A percentile compares a stretch with the other conserved stretches of the same genome.
phyloP scores from a whole-genome alignment of 2,797 vertebrate species.

The Pyrocephalus nanus region DNA sequence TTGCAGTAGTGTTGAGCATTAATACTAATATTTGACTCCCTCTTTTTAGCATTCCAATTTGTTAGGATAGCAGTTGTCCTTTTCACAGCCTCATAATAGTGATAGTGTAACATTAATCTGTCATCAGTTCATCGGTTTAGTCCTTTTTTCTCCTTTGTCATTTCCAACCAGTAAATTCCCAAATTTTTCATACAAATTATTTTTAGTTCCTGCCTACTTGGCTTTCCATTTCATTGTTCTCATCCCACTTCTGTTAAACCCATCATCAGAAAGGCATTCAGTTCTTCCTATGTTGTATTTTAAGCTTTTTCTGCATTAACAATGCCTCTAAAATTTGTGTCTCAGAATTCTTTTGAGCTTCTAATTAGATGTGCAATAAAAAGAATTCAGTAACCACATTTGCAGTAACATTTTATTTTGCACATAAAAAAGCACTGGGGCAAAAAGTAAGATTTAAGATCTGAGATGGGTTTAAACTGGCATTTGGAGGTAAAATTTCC shows the following conservation, averaged over 20 bases:
- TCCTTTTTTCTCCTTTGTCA: not conserved
- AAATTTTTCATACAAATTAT: not conserved
- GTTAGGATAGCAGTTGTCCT: not conserved
- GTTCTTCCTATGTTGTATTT: conserved; percentile 9
- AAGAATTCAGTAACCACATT: not conserved
- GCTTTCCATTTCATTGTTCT: conserved; percentile 44
- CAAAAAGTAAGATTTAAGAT: not conserved
- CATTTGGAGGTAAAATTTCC: not conserved
- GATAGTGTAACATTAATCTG: not conserved
- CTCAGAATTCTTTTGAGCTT: conserved; percentile 26
- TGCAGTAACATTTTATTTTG: conserved; percentile 5
- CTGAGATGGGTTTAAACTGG: not conserved
- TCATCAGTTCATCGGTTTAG: not conserved
- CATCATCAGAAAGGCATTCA: conserved; percentile 2
- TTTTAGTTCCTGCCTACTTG: conserved; percentile 44
- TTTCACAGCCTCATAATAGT: not conserved
- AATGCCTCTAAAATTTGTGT: not conserved
- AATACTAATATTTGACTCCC: not conserved
- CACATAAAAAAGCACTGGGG: not conserved
- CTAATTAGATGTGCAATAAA: not conserved
- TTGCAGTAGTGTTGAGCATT: not conserved
- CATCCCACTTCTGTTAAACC: conserved; percentile 37
- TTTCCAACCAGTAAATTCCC: not conserved
- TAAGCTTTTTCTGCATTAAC: not conserved
- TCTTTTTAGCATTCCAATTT: not conserved